Base-by-base conservation (phyloP, 2,113 vertebrate species). In the Phycodurus eques region DNA sequence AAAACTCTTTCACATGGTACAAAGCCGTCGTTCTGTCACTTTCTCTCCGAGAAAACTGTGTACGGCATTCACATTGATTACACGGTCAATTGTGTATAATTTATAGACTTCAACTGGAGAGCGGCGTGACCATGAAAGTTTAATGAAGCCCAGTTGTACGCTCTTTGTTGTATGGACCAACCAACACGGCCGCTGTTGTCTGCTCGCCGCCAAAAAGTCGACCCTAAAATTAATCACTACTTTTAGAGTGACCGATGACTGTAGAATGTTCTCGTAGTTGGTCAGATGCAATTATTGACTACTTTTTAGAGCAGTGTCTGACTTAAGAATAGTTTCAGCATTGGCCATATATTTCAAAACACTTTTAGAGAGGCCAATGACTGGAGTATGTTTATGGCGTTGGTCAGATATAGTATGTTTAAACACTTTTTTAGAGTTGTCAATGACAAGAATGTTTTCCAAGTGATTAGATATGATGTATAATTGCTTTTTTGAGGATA, bases 141-240 rank as follows among this genome's bases (percentile, higher is more conserved):
- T 89, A 85, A 91, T 89, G 86, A 90, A 87, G 84, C 65, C 83
- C 75, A 82, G 90, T 88, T 76, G 77, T 80, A 88, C 84, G 87
- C 83, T 91, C 87, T 91, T 91, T 89, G 85, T 88, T 56, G 11
- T 88, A 83, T 80, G 69, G 78, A 85, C 77, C 83, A 22, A 39
- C 6, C 35, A 78, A 83, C 89, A 87, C 76, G 80, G n/a, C 78
- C 83, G 27, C 27, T 27, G 27, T 27, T 27, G 27, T 1, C 27
- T 27, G 27, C 27, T 27, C 27, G 27, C 27, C 27, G 84, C 80
- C 76, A 47, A 39, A 2, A 39, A 39, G 35, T 39, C 35, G 35
- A 39, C 6, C 35, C 35, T 39, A 39, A 39, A 5, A 39, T 39
- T 39, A 39, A 39, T 39, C 79, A 53, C 76, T 83, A 15, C 83